phyloP scores from a whole-genome alignment of 2,888 invertebrate species.

The Baccha elongata region DNA sequence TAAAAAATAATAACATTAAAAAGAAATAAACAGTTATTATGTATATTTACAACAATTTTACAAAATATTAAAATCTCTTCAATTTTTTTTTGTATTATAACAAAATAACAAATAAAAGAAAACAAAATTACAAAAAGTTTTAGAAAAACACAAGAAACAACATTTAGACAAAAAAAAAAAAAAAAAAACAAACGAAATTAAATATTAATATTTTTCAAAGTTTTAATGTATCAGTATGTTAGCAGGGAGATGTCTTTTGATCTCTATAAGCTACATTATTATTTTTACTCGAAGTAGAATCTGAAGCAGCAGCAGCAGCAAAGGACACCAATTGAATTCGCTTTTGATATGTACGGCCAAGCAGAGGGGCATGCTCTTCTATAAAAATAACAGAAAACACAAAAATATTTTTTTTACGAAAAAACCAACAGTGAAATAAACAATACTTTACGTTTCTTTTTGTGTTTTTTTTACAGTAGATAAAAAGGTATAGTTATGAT shows the following conservation, averaged over 20 bases:
- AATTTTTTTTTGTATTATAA: not conserved
- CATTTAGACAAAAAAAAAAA: conserved; percentile 4
- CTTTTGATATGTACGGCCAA: conserved; percentile 81
- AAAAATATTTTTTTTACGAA: conserved; percentile 75
- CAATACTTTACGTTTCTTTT: conserved; percentile 26
- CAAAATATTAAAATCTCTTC: conserved; percentile 14
- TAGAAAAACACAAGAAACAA: conserved; percentile 2
- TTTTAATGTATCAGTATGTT: conserved; percentile 60
- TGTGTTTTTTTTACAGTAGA: not conserved
- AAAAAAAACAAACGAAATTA: conserved; percentile 11
- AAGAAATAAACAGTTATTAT: conserved; percentile 1
- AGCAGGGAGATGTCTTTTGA: conserved; percentile 76
- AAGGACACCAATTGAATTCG: conserved; percentile 75
- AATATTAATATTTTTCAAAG: conserved; percentile 5
- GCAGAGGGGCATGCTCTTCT: conserved; percentile 84
- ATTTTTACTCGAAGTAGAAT: conserved; percentile 74
- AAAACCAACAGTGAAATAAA: conserved; percentile 74
- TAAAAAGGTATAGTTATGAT: conserved; percentile 6
- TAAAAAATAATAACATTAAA: conserved; percentile 8
- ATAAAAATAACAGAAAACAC: conserved; percentile 78
- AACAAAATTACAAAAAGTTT: conserved; percentile 22
- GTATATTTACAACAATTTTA: conserved; percentile 29
- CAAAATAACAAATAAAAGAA: conserved; percentile 14
- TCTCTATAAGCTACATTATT: conserved; percentile 75
- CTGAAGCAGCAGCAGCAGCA: conserved; percentile 74